These are phyloP conservation scores for Drosophila subquinaria DNA, from an alignment of 2,888 invertebrate genomes.

Conservation along the genomic window DNA sequence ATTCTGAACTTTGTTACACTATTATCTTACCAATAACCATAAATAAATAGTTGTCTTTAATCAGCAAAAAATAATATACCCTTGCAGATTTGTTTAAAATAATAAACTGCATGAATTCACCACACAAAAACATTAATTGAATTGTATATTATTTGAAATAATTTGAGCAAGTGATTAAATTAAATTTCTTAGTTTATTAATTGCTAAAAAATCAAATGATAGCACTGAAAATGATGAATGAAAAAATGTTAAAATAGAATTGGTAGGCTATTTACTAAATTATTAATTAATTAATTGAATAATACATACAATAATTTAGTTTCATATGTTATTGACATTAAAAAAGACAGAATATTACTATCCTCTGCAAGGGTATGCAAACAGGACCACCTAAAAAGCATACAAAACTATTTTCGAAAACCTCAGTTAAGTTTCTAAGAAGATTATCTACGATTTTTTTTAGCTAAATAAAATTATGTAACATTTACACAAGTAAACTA, in stretches of 20 bases:
- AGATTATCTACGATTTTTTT: constrained; percentile 37
- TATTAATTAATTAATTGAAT: background rate
- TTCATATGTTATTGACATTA: background rate
- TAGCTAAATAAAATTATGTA: constrained; percentile 44
- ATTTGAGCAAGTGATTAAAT: background rate
- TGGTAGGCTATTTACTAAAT: no score
- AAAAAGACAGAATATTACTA: background rate
- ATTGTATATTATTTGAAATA: background rate
- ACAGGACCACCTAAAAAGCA: constrained; percentile 70
- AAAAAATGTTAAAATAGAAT: no score
- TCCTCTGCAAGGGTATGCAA: constrained; percentile 35
- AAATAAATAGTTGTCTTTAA: constrained; percentile 11
- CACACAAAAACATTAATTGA: background rate
- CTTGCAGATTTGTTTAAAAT: constrained; percentile 32
- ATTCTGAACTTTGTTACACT: constrained; percentile 41
- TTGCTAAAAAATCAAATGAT: background rate
- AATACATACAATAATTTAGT: background rate
- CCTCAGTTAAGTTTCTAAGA: constrained; percentile 41
- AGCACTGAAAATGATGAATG: background rate
- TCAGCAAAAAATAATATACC: constrained; percentile 4
- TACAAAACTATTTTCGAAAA: constrained; percentile 65
- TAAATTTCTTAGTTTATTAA: background rate
- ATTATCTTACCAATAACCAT: constrained; percentile 20
- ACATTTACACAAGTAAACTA: constrained; percentile 48
- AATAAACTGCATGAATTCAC: background rate